Evolutionary conservation across 2,113 vertebrate species (phyloP).

Genomic region (Pluvianellus socialis): DNA sequence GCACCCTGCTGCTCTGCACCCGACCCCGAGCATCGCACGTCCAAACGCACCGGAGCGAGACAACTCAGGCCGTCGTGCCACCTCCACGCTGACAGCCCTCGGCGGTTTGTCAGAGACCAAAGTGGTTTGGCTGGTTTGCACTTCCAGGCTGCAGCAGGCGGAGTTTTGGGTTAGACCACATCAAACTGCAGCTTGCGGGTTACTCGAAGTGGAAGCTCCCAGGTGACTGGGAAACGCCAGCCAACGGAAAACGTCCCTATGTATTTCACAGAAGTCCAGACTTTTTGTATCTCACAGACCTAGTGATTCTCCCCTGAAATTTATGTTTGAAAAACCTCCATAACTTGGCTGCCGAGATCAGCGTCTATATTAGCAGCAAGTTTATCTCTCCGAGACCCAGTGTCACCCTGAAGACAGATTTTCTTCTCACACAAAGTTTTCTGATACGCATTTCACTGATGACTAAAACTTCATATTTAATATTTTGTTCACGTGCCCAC

Average conservation of each 20-base stretch:
- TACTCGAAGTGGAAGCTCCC: background rate
- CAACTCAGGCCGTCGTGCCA: no score
- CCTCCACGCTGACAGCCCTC: background rate
- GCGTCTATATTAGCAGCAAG: background rate
- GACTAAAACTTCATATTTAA: background rate
- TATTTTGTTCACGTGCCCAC: background rate
- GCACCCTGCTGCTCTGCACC: background rate
- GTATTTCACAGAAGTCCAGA: background rate
- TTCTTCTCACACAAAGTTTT: background rate
- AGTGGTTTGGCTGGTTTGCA: background rate
- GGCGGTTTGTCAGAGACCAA: background rate
- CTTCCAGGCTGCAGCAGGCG: background rate
- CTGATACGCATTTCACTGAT: background rate
- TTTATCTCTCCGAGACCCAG: background rate
- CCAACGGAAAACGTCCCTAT: background rate
- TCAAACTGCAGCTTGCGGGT: background rate
- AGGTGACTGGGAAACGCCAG: background rate
- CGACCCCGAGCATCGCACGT: accelerated
- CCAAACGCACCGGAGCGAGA: background rate
- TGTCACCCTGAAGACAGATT: background rate
- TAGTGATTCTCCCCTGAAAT: background rate
- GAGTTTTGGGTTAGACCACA: background rate
- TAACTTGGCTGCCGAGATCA: background rate
- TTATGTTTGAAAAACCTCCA: background rate
- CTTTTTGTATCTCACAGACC: background rate